Evolutionary conservation across 2,797 vertebrate genomes (phyloP).

Genomic region (Mus spretus): DNA sequence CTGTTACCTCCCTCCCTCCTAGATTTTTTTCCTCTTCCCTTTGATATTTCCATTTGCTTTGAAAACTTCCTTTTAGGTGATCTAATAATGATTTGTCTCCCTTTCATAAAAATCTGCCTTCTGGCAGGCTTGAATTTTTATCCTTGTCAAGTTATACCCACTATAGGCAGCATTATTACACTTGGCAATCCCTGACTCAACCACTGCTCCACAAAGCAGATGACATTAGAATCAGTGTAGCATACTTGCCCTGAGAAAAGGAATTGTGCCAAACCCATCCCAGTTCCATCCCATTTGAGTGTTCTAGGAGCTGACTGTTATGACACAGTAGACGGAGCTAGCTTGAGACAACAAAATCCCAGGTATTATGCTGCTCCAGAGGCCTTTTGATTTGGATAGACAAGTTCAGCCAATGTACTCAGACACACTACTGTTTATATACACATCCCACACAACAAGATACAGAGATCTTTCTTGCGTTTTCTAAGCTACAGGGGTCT

Average conservation of each 20-base stretch:
- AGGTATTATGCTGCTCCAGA: neutral
- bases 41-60: conserved; percentile 82
- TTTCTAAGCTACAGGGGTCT: neutral
- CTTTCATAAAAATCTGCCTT: conserved; percentile 62
- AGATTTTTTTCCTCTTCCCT: conserved; percentile 68
- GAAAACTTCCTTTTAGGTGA: conserved; percentile 72
- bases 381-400: neutral
- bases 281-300: conserved; percentile 38
- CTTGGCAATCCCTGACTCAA: conserved; percentile 57
- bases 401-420: neutral
- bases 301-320: conserved; percentile 26
- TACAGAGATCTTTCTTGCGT: neutral
- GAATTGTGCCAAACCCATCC: neutral
- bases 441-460: neutral
- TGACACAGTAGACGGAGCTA: neutral
- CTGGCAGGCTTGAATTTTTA: conserved; percentile 33
- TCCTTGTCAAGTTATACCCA: conserved; percentile 9
- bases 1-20: neutral
- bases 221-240: conserved; percentile 31
- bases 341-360: neutral
- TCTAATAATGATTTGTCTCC: conserved; percentile 55
- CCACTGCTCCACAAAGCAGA: conserved; percentile 53
- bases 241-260: conserved; percentile 43
- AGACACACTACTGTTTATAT: neutral
- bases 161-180: neutral